Conservation (phyloP, 2,888 invertebrate species). For the Troides oblongomaculatus region DNA sequence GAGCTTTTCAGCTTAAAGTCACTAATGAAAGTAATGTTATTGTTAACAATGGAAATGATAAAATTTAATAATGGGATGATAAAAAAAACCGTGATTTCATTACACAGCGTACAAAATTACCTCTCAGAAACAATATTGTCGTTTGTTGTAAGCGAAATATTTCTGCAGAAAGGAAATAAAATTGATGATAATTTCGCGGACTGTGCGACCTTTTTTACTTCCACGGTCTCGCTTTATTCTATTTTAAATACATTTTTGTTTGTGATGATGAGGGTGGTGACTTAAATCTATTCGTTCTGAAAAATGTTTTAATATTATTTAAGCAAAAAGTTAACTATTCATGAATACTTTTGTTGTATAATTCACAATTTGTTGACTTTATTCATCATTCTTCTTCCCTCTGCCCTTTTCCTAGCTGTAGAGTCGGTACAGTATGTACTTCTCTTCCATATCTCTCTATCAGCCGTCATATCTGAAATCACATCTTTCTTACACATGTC, state of each 20-base stretch:
- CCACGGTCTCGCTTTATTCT: neutral
- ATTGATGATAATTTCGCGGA: constrained; percentile 20
- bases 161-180: constrained; percentile 30
- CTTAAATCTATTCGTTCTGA: neutral
- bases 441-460: no score
- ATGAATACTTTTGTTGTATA: neutral
- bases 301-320: neutral
- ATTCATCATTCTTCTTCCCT: no score
- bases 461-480: no score
- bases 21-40: no score
- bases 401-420: no score
- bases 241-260: constrained; percentile 5
- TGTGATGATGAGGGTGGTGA: neutral
- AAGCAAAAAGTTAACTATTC: neutral
- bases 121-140: constrained; percentile 22
- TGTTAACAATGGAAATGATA: neutral
- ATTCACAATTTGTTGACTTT: neutral
- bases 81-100: constrained; percentile 12
- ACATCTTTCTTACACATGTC: no score
- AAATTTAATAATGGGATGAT: constrained; percentile 14
- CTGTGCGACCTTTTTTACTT: constrained; percentile 9
- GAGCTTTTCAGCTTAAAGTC: no score
- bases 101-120: constrained; percentile 18
- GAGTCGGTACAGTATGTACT: no score
- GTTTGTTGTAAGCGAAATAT: constrained; percentile 25